Conservation (phyloP, 2,888 invertebrate genomes). For the Timema podura region DNA sequence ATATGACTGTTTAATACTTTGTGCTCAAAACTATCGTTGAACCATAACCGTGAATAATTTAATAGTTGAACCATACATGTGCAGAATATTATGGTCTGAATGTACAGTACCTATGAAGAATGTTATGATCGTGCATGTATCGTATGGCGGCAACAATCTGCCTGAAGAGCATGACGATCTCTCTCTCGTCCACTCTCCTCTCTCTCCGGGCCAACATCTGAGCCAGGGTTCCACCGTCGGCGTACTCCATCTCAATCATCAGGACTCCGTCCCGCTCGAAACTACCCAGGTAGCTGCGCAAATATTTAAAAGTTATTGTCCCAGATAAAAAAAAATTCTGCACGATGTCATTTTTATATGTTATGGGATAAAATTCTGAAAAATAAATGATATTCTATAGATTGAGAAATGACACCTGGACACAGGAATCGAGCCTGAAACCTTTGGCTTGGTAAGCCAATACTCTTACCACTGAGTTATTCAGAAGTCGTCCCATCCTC, state of each 20-base stretch:
- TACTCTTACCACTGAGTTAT: no score
- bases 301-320: background rate
- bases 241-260: conserved; percentile 76
- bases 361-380: no score
- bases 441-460: no score
- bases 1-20: background rate
- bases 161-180: conserved; percentile 58
- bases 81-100: background rate
- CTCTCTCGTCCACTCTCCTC: conserved; percentile 55
- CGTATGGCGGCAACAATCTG: conserved; percentile 66
- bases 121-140: conserved; percentile 67
- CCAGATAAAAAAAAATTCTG: no score
- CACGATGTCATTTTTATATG: no score
- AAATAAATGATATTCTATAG: no score
- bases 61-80: background rate
- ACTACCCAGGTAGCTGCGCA: conserved; percentile 61
- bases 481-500: no score
- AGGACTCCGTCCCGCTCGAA: conserved; percentile 66
- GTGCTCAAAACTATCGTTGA: background rate
- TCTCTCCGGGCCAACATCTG: conserved; percentile 56
- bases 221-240: conserved; percentile 67
- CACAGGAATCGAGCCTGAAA: no score
- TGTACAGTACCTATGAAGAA: conserved; percentile 52
- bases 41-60: background rate
- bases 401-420: no score